These are phyloP conservation scores for Spea bombifrons DNA, from an alignment of 2,113 vertebrate genomes.

Conservation along the genomic window DNA sequence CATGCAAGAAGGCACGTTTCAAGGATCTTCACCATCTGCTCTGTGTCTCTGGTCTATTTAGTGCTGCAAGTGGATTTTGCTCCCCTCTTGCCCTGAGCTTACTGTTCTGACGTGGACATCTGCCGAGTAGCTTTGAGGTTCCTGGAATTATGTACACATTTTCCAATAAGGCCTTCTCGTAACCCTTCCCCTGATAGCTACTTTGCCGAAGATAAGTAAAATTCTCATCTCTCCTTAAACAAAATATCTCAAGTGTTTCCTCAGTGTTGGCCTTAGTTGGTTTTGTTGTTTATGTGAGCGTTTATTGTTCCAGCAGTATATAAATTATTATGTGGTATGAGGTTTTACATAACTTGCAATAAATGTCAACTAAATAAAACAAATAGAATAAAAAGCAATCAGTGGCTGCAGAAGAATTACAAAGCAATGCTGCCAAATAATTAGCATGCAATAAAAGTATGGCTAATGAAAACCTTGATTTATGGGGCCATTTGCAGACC, in stretches of 20 bases:
- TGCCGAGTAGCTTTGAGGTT: conserved; percentile 32
- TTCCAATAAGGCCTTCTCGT: conserved; percentile 5
- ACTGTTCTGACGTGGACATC: conserved; percentile 32
- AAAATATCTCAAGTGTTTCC: not conserved
- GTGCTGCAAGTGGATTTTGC: conserved; percentile 26
- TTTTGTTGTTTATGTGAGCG: not conserved
- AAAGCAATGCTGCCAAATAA: not conserved
- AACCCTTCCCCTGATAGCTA: conserved; percentile 2
- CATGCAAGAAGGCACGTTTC: conserved; percentile 41
- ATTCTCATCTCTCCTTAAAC: too few relatives aligned
- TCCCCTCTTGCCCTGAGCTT: conserved; percentile 32
- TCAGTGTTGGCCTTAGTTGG: not conserved
- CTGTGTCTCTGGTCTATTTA: conserved; percentile 22
- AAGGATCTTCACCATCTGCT: conserved; percentile 45
- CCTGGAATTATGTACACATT: not conserved
- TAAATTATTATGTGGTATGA: not conserved
- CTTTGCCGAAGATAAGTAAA: not conserved
- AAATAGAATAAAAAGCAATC: not conserved
- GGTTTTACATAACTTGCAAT: not conserved
- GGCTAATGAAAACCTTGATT: not conserved
- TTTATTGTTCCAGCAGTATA: not conserved
- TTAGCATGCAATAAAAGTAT: not conserved
- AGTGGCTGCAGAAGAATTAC: not conserved
- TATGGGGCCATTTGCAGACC: not conserved
- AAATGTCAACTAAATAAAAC: not conserved